Evolutionary conservation across 2,888 invertebrate genomes (phyloP).

Genomic region (Nomada lathburiana): DNA sequence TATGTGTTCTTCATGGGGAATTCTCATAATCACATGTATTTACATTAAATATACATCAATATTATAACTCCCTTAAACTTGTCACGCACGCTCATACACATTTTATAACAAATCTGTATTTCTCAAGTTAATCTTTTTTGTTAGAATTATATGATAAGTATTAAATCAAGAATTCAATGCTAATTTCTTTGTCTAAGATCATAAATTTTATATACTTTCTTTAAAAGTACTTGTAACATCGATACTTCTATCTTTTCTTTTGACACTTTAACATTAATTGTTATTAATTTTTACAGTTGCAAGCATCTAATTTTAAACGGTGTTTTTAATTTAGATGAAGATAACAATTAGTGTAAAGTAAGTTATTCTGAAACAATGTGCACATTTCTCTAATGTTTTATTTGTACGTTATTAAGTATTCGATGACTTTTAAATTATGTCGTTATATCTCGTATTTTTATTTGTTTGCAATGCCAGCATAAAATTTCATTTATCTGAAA

Average conservation of each 20-base stretch:
- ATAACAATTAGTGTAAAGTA: conserved; percentile 43
- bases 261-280: conserved; percentile 30
- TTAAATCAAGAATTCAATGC: conserved; percentile 50
- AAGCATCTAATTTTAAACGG: conserved; percentile 49
- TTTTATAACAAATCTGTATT: conserved; percentile 29
- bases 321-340: conserved; percentile 18
- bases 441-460: conserved; percentile 41
- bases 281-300: conserved; percentile 45
- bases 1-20: conserved; percentile 53
- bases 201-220: conserved; percentile 52
- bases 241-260: conserved; percentile 14
- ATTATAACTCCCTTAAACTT: conserved; percentile 51
- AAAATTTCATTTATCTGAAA: conserved; percentile 61
- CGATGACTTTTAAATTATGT: conserved; percentile 51
- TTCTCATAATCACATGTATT: conserved; percentile 64
- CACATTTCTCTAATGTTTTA: conserved; percentile 47
- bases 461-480: conserved; percentile 43
- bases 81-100: conserved; percentile 42
- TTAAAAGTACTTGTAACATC: conserved; percentile 62
- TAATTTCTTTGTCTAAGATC: conserved; percentile 51
- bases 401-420: conserved; percentile 54
- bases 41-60: conserved; percentile 66
- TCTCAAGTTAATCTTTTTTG: conserved; percentile 30
- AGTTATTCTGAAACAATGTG: conserved; percentile 43
- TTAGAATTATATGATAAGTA: conserved; percentile 39